Conservation (phyloP, 1,140 invertebrate genomes). For the Euschistus heros region DNA sequence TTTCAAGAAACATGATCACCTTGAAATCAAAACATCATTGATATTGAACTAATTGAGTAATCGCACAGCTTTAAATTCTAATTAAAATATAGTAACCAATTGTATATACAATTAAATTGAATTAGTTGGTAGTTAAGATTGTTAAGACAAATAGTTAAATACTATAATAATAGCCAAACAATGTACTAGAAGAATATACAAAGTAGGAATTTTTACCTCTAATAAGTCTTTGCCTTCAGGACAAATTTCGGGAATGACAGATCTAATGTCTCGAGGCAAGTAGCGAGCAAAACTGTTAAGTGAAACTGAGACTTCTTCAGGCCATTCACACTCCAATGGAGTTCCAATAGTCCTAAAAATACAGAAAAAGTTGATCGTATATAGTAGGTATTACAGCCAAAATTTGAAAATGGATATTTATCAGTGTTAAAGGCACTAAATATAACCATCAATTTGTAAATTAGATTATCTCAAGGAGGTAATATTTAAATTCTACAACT, state of each 20-base stretch:
- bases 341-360: slow-evolving; percentile 44
- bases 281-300: slow-evolving; percentile 41
- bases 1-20: too few relatives aligned
- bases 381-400: slow-evolving; percentile 7
- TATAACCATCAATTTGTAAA: neutral
- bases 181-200: neutral
- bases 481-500: too few relatives aligned
- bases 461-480: too few relatives aligned
- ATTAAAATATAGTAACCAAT: neutral
- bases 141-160: neutral
- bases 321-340: slow-evolving; percentile 45
- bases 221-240: slow-evolving; percentile 43
- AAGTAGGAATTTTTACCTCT: slow-evolving; percentile 32
- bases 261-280: slow-evolving; percentile 37
- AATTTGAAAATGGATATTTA: slow-evolving; percentile 16
- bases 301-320: slow-evolving; percentile 44
- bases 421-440: neutral
- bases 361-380: slow-evolving; percentile 15
- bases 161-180: slow-evolving; percentile 11
- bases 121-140: neutral
- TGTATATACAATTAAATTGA: neutral
- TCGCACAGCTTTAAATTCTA: too few relatives aligned
- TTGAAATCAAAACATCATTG: too few relatives aligned
- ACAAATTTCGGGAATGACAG: slow-evolving; percentile 43
- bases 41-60: too few relatives aligned